Evolutionary conservation across 2,797 vertebrate species (phyloP).

Genomic region (Acomys russatus): DNA sequence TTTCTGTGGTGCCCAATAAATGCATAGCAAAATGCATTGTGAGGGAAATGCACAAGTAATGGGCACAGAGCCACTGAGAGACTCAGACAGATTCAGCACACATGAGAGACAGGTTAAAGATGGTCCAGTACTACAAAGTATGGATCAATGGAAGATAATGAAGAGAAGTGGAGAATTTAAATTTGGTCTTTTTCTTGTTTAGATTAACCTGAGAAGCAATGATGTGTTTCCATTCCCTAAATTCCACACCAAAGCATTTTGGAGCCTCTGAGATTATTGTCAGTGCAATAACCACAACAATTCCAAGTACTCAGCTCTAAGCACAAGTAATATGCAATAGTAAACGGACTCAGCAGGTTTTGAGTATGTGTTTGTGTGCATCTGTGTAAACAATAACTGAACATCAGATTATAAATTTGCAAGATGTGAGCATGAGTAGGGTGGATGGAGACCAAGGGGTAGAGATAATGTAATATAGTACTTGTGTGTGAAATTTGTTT

Average conservation of each 20-base stretch:
- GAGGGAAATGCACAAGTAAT: not conserved
- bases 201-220: not conserved
- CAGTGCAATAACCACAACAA: not conserved
- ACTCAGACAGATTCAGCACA: not conserved
- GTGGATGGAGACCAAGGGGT: not conserved
- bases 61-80: not conserved
- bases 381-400: not conserved
- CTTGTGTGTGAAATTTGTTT: not conserved
- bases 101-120: not conserved
- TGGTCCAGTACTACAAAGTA: not conserved
- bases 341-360: not conserved
- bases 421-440: not conserved
- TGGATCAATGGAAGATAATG: not conserved
- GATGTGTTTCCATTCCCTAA: not conserved
- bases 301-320: not conserved
- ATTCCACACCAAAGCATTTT: not conserved
- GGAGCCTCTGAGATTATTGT: not conserved
- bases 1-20: not conserved
- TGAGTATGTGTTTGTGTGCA: not conserved
- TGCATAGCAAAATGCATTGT: not conserved
- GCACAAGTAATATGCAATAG: not conserved
- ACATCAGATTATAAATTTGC: not conserved
- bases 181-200: not conserved
- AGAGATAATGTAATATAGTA: not conserved
- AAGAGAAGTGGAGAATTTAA: not conserved